These are phyloP conservation scores for Garra rufa DNA, from an alignment of 2,113 vertebrate genomes.

Conservation along the genomic window DNA sequence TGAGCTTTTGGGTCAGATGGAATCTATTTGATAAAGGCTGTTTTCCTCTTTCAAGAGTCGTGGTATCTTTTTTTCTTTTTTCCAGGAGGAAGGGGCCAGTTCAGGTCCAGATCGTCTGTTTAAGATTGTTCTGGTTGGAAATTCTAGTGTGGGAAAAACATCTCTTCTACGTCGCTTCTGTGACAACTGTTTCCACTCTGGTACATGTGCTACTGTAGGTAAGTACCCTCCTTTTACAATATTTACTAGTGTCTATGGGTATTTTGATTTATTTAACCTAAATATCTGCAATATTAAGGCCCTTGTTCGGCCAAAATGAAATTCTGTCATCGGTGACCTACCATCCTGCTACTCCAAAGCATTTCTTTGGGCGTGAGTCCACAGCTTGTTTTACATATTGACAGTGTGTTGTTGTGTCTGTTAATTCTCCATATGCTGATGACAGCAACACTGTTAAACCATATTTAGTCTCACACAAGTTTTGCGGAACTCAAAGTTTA, in stretches of 20 bases:
- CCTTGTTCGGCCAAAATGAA: not conserved
- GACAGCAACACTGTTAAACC: conserved; percentile 15
- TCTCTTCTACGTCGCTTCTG: conserved; percentile 87
- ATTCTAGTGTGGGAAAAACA: conserved; percentile 91
- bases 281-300: not conserved
- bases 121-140: conserved; percentile 90
- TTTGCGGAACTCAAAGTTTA: not conserved
- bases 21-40: not conserved
- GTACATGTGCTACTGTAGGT: conserved; percentile 87
- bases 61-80: not conserved
- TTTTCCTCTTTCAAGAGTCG: not conserved
- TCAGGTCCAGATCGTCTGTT: conserved; percentile 84
- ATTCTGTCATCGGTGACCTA: not conserved
- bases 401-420: not conserved
- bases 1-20: not conserved
- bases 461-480: not conserved
- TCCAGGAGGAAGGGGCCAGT: conserved; percentile 75
- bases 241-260: not conserved
- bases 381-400: not conserved
- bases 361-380: not conserved
- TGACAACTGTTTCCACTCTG: conserved; percentile 79
- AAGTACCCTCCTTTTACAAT: conserved; percentile 41
- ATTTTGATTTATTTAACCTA: not conserved
- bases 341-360: not conserved
- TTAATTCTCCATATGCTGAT: not conserved